These are phyloP conservation scores for Pachydiplax longipennis DNA, from an alignment of 2,888 invertebrate species.

Conservation along the genomic window DNA sequence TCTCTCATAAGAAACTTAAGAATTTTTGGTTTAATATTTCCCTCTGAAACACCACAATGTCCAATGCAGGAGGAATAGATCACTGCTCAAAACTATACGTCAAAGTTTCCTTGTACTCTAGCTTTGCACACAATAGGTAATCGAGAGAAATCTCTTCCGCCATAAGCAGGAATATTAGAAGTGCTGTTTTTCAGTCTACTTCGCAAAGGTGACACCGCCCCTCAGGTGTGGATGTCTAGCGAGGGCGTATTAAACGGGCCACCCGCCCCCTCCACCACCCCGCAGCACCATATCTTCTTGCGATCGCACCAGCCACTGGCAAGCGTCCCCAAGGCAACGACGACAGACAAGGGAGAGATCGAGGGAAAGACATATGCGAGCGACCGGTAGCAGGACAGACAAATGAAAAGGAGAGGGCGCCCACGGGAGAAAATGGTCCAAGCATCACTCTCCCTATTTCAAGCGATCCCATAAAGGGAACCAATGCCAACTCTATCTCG, in stretches of 20 bases:
- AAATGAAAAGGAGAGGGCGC: not conserved
- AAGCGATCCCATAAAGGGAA: not conserved
- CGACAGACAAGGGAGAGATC: not conserved
- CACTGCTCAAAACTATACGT: not conserved
- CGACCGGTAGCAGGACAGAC: not conserved
- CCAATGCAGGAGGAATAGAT: not conserved
- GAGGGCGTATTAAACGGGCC: not conserved
- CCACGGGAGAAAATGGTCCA: conserved; percentile 1
- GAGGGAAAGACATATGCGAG: not conserved
- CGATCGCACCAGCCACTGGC: not conserved
- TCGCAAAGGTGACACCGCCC: conserved; percentile 10
- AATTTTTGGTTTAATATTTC: too few relatives aligned
- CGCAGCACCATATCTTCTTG: not conserved
- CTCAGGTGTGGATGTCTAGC: not conserved
- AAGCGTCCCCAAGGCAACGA: not conserved
- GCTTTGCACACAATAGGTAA: not conserved
- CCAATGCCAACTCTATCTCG: not conserved
- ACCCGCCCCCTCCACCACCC: not conserved
- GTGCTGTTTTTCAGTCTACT: not conserved
- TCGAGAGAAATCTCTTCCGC: not conserved
- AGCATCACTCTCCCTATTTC: not conserved
- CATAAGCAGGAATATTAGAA: not conserved
- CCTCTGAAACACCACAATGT: too few relatives aligned
- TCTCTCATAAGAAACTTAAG: too few relatives aligned
- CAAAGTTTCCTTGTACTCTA: not conserved